Evolutionary conservation across 2,797 vertebrate species (phyloP), one percentile per base, ranked within the genome.

Genomic region (Propithecus deckenii): DNA sequence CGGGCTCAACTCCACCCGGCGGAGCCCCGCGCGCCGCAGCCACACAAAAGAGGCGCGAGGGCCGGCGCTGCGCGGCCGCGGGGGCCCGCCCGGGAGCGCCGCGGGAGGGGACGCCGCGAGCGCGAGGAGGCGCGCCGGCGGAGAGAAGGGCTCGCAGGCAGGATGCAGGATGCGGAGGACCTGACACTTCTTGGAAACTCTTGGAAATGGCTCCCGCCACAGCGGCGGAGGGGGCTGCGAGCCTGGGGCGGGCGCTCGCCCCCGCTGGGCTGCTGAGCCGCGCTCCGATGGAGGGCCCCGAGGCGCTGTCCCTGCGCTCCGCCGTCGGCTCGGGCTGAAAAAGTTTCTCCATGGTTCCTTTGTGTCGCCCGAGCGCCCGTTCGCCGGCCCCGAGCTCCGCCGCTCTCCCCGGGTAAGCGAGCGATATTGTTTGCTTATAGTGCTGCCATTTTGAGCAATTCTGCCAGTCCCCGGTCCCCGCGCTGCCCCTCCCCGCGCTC

Each of bases 341-440:
- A 99, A 99, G 98, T 99, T 99, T 98, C 98, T 98, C 98, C 98
- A 98, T 98, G 97, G 85, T 97, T 88, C 97, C 97, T 97, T 97
- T 87, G 97, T 91, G 97, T 96, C 84, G 75, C 93, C 96, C 87
- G 95, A 86, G 97, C 95, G 94, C 96, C 92, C 92, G 85, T 72
- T 90, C 95, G 72, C 95, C 95, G 79, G 63, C 95, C 79, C 67
- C 32, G 95, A 95, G 95, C 94, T 90, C 87, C 95, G 81, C 94
- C 67, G 57, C 94, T 93, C 97, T 98, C 94, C 94, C 97, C 41
- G 78, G 98, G 98, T 98, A 98, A 99, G 98, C 97, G 96, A 96
- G 81, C 55, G 72, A 84, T 43, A 5, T n/a, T 38, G 65, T 71
- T 65, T 50, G 97, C 94, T 65, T 63, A 4, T 38, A 7, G 38